These are phyloP conservation scores for Drosophila picticornis DNA, from an alignment of 2,888 invertebrate genomes.

Conservation along the genomic window DNA sequence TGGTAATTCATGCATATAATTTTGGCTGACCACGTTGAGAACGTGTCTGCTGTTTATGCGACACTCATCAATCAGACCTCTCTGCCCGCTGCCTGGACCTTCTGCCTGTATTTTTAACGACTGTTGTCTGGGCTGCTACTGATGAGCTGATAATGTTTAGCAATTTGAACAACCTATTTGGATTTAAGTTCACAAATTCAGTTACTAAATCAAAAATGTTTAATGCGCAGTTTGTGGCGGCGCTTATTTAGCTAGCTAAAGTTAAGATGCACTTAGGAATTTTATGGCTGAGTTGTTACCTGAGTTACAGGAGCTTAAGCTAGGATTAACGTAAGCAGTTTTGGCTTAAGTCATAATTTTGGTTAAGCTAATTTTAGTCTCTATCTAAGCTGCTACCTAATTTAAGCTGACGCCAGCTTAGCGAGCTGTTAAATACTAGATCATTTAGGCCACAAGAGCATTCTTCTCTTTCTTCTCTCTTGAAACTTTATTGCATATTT, in stretches of 20 bases:
- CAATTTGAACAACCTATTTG: conserved; percentile 21
- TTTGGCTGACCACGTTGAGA: conserved; percentile 28
- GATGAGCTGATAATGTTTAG: conserved; percentile 6
- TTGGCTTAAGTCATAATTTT: background rate
- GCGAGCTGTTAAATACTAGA: background rate
- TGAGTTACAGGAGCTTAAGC: conserved; percentile 2
- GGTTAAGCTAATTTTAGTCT: background rate
- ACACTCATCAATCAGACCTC: conserved; percentile 13
- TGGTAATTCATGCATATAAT: background rate
- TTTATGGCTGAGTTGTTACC: background rate
- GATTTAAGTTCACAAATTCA: background rate
- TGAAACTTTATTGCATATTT: background rate
- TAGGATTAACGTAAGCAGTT: background rate
- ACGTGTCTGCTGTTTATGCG: background rate
- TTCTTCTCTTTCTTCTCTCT: background rate
- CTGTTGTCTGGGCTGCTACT: conserved; percentile 14
- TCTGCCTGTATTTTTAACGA: background rate
- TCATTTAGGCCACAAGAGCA: background rate
- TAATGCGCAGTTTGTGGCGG: background rate
- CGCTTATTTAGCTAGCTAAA: background rate
- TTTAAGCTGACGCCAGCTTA: conserved; percentile 14
- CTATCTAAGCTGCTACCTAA: background rate
- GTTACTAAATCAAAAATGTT: conserved; percentile 4
- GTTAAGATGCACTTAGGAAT: background rate
- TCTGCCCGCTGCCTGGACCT: background rate